Evolutionary conservation across 2,888 invertebrate species (phyloP).

Genomic region (Trichacis sp.): DNA sequence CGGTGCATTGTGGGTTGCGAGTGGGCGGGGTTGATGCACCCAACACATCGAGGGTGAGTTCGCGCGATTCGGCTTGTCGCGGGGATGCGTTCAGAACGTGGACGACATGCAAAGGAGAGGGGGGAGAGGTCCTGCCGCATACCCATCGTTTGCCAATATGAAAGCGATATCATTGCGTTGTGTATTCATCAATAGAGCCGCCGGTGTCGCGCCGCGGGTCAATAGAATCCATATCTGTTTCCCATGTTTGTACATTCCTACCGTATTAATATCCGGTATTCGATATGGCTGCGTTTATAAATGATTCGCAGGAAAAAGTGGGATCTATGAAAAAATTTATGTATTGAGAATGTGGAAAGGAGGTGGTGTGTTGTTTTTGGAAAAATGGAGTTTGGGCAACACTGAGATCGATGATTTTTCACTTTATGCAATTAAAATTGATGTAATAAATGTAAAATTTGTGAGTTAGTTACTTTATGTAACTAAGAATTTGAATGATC

Average conservation of each 20-base stretch:
- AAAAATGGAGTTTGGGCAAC: too few relatives aligned
- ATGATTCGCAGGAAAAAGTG: too few relatives aligned
- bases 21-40: conserved; percentile 61
- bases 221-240: conserved; percentile 54
- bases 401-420: too few relatives aligned
- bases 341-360: too few relatives aligned
- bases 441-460: too few relatives aligned
- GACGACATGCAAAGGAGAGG: conserved; percentile 34
- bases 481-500: too few relatives aligned
- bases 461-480: too few relatives aligned
- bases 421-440: too few relatives aligned
- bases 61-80: conserved; percentile 17
- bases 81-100: conserved; percentile 19
- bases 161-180: conserved; percentile 64
- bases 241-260: conserved; percentile 10
- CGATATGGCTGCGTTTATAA: too few relatives aligned
- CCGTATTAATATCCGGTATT: not conserved
- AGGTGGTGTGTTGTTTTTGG: too few relatives aligned
- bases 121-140: conserved; percentile 56
- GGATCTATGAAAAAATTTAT: too few relatives aligned
- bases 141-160: conserved; percentile 64
- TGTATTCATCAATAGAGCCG: conserved; percentile 58
- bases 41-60: conserved; percentile 55
- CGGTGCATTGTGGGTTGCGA: conserved; percentile 65
- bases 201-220: conserved; percentile 50